These are phyloP conservation scores for Hoplodrina ambigua DNA, from an alignment of 2,888 invertebrate species.

Conservation along the genomic window DNA sequence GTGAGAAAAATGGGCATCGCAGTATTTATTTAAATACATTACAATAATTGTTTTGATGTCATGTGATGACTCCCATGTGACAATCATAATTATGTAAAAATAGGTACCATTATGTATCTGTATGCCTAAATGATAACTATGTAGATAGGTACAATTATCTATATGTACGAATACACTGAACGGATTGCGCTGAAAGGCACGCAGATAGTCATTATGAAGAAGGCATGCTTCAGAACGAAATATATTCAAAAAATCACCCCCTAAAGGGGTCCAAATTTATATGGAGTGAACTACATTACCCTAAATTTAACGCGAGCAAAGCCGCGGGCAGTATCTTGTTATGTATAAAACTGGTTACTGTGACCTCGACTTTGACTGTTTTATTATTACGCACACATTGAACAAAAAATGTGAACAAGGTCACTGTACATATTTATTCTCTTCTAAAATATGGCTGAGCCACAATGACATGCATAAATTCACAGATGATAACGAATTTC, in stretches of 20 bases:
- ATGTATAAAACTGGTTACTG: constrained; percentile 36
- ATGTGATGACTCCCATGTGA: not conserved
- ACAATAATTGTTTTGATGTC: not conserved
- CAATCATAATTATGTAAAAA: not conserved
- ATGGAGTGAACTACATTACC: no score
- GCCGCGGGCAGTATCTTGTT: no score
- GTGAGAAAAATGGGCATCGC: no score
- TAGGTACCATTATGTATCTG: not conserved
- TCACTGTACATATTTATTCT: not conserved
- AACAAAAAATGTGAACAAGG: constrained; percentile 29
- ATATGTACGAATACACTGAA: no score
- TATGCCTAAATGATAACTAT: no score
- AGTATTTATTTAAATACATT: no score
- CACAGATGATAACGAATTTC: not conserved
- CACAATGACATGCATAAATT: not conserved
- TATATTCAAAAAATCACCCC: no score
- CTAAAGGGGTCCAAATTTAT: no score
- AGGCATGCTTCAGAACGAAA: no score
- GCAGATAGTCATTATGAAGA: no score
- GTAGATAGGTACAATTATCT: not conserved
- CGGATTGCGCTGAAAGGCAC: no score
- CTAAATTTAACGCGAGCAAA: no score
- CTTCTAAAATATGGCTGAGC: not conserved
- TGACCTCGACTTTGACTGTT: constrained; percentile 2
- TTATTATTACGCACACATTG: not conserved